phyloP scores from a whole-genome alignment of 2,797 vertebrate species.

The Enoplosus armatus region DNA sequence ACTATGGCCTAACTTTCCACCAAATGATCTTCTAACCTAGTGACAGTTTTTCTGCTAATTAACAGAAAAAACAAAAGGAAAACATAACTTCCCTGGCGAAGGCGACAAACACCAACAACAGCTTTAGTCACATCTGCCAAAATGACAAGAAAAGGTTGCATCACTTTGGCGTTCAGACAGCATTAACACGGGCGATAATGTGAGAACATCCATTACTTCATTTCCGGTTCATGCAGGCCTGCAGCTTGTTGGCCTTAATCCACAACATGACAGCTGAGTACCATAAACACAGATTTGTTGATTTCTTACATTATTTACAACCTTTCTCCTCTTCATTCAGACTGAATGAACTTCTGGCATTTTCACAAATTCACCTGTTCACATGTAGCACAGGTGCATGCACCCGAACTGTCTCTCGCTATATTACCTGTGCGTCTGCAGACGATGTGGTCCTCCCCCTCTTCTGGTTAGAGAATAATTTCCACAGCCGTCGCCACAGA shows the following conservation, averaged over 20 bases:
- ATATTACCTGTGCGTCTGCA: constrained; percentile 88
- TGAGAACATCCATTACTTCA: constrained; percentile 15
- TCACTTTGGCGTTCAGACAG: not conserved
- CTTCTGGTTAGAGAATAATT: constrained; percentile 84
- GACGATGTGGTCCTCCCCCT: constrained; percentile 75
- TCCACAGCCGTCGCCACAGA: constrained; percentile 90
- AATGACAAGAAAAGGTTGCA: not conserved
- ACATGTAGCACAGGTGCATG: constrained; percentile 10
- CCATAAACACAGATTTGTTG: not conserved
- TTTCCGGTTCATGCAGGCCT: constrained; percentile 22
- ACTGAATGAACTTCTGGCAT: not conserved
- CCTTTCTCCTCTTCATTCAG: not conserved
- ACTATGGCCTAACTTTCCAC: not conserved
- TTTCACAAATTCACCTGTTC: constrained; percentile 3
- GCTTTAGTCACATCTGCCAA: not conserved
- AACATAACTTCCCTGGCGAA: not conserved
- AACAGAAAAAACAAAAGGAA: not conserved
- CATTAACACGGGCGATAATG: not conserved
- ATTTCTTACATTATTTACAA: not conserved
- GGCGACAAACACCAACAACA: not conserved
- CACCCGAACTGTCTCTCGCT: not conserved
- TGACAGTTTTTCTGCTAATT: too few species aligned
- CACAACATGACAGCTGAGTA: not conserved
- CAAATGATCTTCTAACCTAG: not conserved
- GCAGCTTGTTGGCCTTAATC: not conserved